Conservation (phyloP, 2,113 vertebrate species). For the Dinomys branickii region DNA sequence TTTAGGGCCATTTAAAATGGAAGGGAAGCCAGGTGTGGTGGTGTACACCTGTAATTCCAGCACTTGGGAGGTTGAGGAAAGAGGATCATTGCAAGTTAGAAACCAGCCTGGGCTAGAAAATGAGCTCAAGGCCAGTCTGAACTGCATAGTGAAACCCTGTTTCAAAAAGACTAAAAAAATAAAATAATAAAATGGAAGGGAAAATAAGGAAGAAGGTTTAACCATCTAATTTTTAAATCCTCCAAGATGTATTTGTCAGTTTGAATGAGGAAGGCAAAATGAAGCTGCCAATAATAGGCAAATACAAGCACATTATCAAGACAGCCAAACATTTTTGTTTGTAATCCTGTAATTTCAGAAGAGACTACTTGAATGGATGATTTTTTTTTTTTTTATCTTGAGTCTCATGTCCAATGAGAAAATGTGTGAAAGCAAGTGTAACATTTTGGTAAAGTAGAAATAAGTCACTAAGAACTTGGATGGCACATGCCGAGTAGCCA, state of each 20-base stretch:
- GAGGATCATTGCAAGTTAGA: too few relatives aligned
- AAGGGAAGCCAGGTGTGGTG: background rate
- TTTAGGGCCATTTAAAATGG: background rate
- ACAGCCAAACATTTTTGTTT: background rate
- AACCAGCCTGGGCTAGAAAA: too few relatives aligned
- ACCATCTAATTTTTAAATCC: background rate
- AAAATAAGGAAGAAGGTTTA: background rate
- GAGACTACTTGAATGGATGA: background rate
- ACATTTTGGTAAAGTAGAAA: background rate
- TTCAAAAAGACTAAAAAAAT: too few relatives aligned
- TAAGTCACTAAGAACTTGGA: background rate
- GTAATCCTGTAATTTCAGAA: background rate
- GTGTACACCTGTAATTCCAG: too few relatives aligned
- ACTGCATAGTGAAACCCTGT: too few relatives aligned
- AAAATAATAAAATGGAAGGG: too few relatives aligned
- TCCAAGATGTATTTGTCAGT: background rate
- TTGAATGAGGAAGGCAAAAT: background rate
- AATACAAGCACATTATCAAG: accelerated
- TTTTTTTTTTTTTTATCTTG: background rate
- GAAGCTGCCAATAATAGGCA: background rate
- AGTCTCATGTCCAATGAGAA: background rate
- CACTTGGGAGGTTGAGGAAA: too few relatives aligned
- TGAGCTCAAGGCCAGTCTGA: too few relatives aligned
- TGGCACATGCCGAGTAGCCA: accelerated
- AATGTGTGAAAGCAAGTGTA: background rate